Conservation (phyloP, 2,888 invertebrate species). For the Sinotaia quadrata region DNA sequence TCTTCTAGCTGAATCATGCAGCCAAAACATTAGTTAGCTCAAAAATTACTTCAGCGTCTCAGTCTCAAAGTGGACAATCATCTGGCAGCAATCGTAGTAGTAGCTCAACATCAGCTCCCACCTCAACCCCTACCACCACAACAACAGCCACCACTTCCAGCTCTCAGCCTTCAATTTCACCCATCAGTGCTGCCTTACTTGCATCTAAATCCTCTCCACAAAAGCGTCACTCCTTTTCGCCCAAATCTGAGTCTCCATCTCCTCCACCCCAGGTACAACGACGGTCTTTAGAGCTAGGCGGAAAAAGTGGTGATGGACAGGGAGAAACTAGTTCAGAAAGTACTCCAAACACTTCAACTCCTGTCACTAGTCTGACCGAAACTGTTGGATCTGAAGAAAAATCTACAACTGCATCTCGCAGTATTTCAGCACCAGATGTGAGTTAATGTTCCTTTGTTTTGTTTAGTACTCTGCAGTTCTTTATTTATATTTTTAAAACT, state of each 20-base stretch:
- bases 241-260: slow-evolving; percentile 43
- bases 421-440: neutral
- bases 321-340: neutral
- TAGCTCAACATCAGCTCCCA: neutral
- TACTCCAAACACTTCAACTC: neutral
- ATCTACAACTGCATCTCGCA: neutral
- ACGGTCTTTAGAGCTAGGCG: slow-evolving; percentile 47
- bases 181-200: slow-evolving; percentile 17
- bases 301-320: slow-evolving; percentile 23
- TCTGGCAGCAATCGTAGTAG: neutral
- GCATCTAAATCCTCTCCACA: slow-evolving; percentile 37
- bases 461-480: no score
- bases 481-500: no score
- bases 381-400: neutral
- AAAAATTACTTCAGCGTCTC: slow-evolving; percentile 25
- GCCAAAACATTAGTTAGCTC: slow-evolving; percentile 76
- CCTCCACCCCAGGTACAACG: slow-evolving; percentile 52
- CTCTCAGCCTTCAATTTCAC: slow-evolving; percentile 19
- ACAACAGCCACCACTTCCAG: slow-evolving; percentile 10
- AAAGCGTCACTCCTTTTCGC: slow-evolving; percentile 59
- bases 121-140: slow-evolving; percentile 9
- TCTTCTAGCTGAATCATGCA: slow-evolving; percentile 86
- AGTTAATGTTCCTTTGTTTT: no score
- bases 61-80: neutral
- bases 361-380: neutral